Conservation (phyloP, 2,797 vertebrate species). For the Crypturellus tataupa region DNA sequence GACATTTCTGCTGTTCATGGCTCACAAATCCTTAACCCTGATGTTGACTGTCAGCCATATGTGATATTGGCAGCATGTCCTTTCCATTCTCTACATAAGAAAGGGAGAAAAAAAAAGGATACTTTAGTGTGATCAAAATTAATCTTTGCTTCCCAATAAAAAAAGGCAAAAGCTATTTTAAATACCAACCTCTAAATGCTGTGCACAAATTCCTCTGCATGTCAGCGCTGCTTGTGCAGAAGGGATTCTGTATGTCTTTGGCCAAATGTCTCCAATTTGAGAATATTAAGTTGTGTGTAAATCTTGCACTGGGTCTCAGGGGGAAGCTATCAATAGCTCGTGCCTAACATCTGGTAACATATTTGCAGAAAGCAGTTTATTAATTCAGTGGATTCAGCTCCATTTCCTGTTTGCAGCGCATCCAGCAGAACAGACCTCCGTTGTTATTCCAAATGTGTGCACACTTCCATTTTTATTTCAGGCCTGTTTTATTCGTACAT, state of each 20-base stretch:
- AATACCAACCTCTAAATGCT: not conserved
- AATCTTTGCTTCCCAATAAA: not conserved
- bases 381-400: constrained; percentile 14
- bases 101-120: not conserved
- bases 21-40: constrained; percentile 38
- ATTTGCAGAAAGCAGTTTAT: constrained; percentile 10
- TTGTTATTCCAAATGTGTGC: constrained; percentile 35
- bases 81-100: not conserved
- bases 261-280: not conserved
- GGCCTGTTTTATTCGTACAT: constrained; percentile 25
- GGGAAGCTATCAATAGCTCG: not conserved
- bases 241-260: not conserved
- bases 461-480: constrained; percentile 45
- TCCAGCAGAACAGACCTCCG: constrained; percentile 21
- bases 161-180: not conserved
- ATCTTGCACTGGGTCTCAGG: not conserved
- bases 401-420: not conserved
- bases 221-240: not conserved
- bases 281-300: not conserved
- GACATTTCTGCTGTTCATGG: not conserved
- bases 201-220: not conserved
- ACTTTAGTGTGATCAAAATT: not conserved
- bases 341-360: not conserved
- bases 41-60: not conserved
- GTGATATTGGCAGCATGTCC: not conserved